Evolutionary conservation across 2,888 invertebrate species (phyloP), one percentile per base, ranked within the genome.

Genomic region (Sinohyriopsis cumingii): DNA sequence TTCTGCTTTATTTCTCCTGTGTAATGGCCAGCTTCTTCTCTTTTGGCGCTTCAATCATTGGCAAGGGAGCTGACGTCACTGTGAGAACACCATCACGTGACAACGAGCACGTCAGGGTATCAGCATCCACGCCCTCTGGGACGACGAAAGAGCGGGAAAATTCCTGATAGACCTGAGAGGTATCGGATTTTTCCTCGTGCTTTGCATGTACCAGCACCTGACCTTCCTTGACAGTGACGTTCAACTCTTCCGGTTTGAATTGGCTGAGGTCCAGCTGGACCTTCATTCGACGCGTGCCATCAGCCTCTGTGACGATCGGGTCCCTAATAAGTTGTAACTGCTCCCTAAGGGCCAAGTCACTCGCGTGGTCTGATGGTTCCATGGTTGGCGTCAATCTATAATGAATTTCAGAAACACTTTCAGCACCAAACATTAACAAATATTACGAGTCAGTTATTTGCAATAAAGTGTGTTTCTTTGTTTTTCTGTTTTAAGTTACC

Each of bases 221-320:
- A 92, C 97, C 98, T 92, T 98, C 98, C 85, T 98, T 97, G 81
- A 98, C 98, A 92, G 98, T 99, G 82, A 98, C 97, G 89, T 98
- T 96, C 90, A 98, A 97, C 92, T 98, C 98, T 91, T 98, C 98
- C 5, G 92, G 92, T 67, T 95, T 94, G 92, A 98, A 98, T 91
- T 97, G 96, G 89, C 96, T 96, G 84, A 98, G 98, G 90, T 98
- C 98, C 91, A 98, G 54, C 54, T 73, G 64, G 25, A 71, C 54
- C 53, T 69, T 56, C 55, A 76, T 65, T 6, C 64, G 63, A 57
- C 66, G 61, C 55, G 64, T 65, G 7, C 73, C 76, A 28, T 76
- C 76, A 12, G 67, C 65, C 19, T 71, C 66, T 3, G 56, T 63
- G 25, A 62, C 45, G 7, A 73, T 63, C n/a, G 57, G 65, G 19